Evolutionary conservation across 2,888 invertebrate genomes (phyloP).

Genomic region (Metacarcinus magister): DNA sequence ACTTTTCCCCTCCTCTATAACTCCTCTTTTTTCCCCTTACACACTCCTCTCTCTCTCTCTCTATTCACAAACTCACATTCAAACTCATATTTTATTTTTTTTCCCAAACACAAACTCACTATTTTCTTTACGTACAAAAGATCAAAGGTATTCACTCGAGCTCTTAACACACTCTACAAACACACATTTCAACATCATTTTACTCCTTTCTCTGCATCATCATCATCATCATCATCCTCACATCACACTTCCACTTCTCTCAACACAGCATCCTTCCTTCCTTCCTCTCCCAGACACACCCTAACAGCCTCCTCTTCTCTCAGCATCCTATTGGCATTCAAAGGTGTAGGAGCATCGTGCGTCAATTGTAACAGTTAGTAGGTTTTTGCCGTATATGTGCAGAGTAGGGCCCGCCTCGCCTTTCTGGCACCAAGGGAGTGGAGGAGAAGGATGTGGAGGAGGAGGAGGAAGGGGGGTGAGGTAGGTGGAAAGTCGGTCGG

Average conservation of each 20-base stretch:
- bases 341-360: neutral
- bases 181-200: too few species aligned
- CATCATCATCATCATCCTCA: too few species aligned
- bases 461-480: neutral
- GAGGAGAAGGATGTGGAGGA: neutral
- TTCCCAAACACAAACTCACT: too few species aligned
- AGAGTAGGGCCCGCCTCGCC: neutral
- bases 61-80: too few species aligned
- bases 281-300: neutral
- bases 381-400: constrained; percentile 1
- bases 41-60: neutral
- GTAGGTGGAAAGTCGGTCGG: neutral
- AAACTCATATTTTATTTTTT: too few species aligned
- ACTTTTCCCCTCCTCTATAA: neutral
- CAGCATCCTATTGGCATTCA: neutral
- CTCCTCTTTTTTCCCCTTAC: neutral
- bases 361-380: constrained; percentile 2
- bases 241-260: too few species aligned
- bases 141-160: too few species aligned
- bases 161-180: neutral
- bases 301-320: neutral
- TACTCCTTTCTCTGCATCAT: neutral
- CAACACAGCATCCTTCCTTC: neutral
- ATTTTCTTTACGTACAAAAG: too few species aligned
- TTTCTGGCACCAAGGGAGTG: neutral